Evolutionary conservation across 2,888 invertebrate genomes (phyloP).

Genomic region (Latrodectus hesperus): DNA sequence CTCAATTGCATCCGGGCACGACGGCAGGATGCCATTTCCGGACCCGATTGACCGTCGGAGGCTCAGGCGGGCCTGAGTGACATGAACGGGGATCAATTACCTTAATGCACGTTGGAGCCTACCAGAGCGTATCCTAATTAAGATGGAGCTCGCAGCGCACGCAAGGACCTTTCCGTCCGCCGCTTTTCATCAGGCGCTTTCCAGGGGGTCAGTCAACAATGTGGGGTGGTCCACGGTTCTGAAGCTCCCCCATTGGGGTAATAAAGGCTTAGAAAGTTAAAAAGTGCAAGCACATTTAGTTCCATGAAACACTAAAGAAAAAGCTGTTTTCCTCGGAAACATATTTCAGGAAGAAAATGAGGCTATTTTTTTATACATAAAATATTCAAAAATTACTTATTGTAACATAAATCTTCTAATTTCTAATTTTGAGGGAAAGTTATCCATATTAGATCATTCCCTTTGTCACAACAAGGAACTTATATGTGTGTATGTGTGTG

Average conservation of each 20-base stretch:
- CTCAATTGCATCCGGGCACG: slow-evolving; percentile 4
- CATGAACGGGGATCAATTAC: slow-evolving; percentile 52
- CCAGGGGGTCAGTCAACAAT: slow-evolving; percentile 7
- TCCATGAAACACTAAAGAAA: no score
- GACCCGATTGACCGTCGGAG: slow-evolving; percentile 36
- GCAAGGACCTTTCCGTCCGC: not conserved
- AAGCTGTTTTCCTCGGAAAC: no score
- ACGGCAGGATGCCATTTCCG: slow-evolving; percentile 48
- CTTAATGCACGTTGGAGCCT: slow-evolving; percentile 47
- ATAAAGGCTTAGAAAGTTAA: slow-evolving; percentile 24
- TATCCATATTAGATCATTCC: no score
- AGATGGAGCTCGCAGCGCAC: slow-evolving; percentile 18
- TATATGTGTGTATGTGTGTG: no score
- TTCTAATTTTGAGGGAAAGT: no score
- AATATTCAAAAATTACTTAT: no score
- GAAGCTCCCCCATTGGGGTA: slow-evolving; percentile 22
- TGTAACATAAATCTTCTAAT: no score
- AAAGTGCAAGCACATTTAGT: no score
- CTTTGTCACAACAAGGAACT: no score
- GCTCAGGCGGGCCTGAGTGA: slow-evolving; percentile 33
- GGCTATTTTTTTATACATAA: no score
- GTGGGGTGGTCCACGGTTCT: not conserved
- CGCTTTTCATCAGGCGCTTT: slow-evolving; percentile 26
- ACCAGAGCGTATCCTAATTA: slow-evolving; percentile 33
- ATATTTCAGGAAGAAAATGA: no score